phyloP scores from a whole-genome alignment of 2,113 vertebrate genomes.

The Platichthys flesus region DNA sequence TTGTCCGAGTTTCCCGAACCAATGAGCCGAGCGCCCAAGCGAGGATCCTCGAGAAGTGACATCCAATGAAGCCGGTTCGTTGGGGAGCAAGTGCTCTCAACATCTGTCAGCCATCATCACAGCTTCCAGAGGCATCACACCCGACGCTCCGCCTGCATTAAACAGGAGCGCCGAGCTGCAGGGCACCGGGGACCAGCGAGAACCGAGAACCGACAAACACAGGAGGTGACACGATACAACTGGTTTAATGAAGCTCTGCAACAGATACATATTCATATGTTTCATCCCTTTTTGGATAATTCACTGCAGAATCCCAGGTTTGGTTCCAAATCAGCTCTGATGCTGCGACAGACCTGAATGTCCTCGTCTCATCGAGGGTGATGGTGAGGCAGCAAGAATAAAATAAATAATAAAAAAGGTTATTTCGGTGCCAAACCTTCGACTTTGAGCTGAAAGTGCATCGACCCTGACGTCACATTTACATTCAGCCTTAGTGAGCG shows the following conservation, averaged over 20 bases:
- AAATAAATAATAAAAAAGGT: too few species aligned
- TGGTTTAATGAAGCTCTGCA: neutral
- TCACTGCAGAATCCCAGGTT: conserved; percentile 5
- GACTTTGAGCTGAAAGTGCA: too few species aligned
- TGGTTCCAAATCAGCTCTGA: too few species aligned
- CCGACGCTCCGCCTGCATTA: conserved; percentile 34
- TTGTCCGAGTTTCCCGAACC: neutral
- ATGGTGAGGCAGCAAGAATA: too few species aligned
- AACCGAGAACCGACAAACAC: neutral
- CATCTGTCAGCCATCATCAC: conserved; percentile 45
- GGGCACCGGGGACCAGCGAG: neutral
- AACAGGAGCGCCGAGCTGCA: conserved; percentile 22
- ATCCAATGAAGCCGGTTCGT: conserved; percentile 41
- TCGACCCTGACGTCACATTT: too few species aligned
- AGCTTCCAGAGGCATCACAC: neutral
- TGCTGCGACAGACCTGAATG: too few species aligned
- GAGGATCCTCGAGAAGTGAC: conserved; percentile 4
- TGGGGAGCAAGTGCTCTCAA: conserved; percentile 17
- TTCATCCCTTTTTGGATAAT: too few species aligned
- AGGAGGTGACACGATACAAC: neutral
- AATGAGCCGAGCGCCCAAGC: conserved; percentile 22
- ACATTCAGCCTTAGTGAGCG: too few species aligned
- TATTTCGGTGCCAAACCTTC: too few species aligned
- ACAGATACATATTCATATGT: neutral
- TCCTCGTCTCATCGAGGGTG: too few species aligned